Evolutionary conservation across 2,113 vertebrate genomes (phyloP), one percentile per base, ranked within the genome.

Genomic region (Recurvirostra avosetta): DNA sequence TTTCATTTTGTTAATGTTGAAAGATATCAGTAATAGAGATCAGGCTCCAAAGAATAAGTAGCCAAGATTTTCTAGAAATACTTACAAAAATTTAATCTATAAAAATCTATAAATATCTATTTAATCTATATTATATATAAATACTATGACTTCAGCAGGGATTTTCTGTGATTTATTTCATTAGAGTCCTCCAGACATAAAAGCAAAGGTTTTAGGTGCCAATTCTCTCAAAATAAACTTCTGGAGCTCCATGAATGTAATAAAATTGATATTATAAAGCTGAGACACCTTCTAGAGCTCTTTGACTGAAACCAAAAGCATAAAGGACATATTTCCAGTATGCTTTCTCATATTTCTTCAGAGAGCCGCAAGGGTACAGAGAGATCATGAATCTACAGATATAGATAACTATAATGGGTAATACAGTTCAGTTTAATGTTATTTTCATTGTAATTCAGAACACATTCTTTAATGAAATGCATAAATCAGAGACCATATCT

Each of bases 321-420:
- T 20, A 25, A n/a, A 43, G 52, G n/a, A 36, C 8, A 1, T 20
- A 21, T 36, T 74, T 41, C 68, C 21, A 27, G 9, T 14, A 9
- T 4, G 15, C 2, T 71, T 32, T 25, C 16, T 52, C 15, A 0
- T 12, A 32, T 49, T 62, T 70, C 55, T 68, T 19, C 12, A 3
- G 5, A 18, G 11, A 61, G 27, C 22, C 29, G 12, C 29, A 40
- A 25, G 2, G 0, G 0, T 9, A 12, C 7, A 20, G 52, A 23
- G 32, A 55, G 11, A 36, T 16, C 11, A 11, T 4, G 9, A 45
- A 50, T 14, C 30, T 34, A 12, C 9, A 43, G n/a, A 26, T 7
- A 9, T 0, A 36, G 22, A 2, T 23, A 59, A 47, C 29, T 29
- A 11, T 1, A 79, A 66, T 4, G 11, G 5, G 38, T 11, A 36